Evolutionary conservation across 2,888 invertebrate genomes (phyloP).

Genomic region (Xanthorhoe spadicearia): DNA sequence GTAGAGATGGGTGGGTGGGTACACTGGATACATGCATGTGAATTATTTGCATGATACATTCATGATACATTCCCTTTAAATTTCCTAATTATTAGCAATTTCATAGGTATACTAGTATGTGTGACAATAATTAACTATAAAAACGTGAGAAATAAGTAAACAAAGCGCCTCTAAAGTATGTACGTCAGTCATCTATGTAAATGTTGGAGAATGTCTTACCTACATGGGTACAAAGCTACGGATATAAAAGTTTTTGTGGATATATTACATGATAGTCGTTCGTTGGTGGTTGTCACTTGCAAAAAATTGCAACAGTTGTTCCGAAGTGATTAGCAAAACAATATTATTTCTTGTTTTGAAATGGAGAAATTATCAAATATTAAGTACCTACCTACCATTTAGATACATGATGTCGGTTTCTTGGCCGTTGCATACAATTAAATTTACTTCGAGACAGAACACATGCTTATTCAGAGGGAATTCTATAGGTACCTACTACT

Average conservation of each 20-base stretch:
- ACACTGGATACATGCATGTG: no score
- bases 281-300: not conserved
- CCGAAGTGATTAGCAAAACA: no score
- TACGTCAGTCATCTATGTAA: constrained; percentile 8
- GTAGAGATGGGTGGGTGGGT: no score
- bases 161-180: constrained; percentile 16
- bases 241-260: not conserved
- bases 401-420: no score
- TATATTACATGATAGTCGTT: not conserved
- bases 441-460: no score
- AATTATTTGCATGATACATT: no score
- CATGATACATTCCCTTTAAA: not conserved
- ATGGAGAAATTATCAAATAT: no score
- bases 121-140: constrained; percentile 24
- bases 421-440: no score
- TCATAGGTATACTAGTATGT: constrained; percentile 9
- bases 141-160: constrained; percentile 47
- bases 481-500: no score
- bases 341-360: no score
- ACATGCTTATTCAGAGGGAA: no score
- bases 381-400: no score
- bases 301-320: not conserved
- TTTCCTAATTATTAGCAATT: constrained; percentile 15
- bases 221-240: not conserved
- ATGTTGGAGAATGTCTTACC: not conserved